A percentile compares a stretch with the other conserved stretches of the same genome.
phyloP scores from a whole-genome alignment of 1,140 invertebrate species.

The Chlorops oryzae region DNA sequence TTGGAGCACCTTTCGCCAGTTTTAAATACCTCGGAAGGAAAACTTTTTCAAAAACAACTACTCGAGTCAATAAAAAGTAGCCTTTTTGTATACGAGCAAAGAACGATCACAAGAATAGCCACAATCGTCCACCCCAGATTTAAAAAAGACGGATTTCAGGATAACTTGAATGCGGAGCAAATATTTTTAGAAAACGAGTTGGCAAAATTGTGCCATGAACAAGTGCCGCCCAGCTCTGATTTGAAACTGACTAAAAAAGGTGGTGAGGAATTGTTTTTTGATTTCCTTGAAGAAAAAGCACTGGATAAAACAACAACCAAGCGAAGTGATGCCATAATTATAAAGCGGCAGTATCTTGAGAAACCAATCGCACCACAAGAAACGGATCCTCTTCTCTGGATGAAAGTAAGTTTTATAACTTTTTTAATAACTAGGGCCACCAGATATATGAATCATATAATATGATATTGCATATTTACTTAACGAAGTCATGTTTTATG shows the following conservation, averaged over 20 bases:
- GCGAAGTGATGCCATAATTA: background rate
- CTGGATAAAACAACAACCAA: background rate
- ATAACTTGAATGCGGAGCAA: background rate
- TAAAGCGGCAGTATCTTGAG: slow-evolving; percentile 12
- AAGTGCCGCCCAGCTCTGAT: background rate
- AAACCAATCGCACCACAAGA: slow-evolving; percentile 13
- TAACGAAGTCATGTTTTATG: too few relatives aligned
- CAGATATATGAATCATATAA: too few relatives aligned
- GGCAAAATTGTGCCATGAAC: slow-evolving; percentile 7
- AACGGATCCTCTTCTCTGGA: slow-evolving; percentile 14
- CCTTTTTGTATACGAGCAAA: background rate
- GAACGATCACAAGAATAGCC: background rate
- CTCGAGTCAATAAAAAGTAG: slow-evolving; percentile 3
- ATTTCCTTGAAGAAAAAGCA: background rate
- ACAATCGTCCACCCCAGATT: background rate
- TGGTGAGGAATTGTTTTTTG: slow-evolving; percentile 1
- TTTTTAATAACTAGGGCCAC: too few relatives aligned
- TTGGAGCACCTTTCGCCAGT: slow-evolving; percentile 5
- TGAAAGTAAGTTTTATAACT: slow-evolving; percentile 11
- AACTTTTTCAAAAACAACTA: slow-evolving; percentile 3
- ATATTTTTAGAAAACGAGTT: background rate
- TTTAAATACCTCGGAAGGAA: slow-evolving; percentile 10
- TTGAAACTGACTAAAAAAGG: slow-evolving; percentile 1
- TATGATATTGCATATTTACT: too few relatives aligned
- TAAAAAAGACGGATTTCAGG: background rate